Conservation (phyloP, 1,140 invertebrate genomes). For the Palaemon carinicauda region DNA sequence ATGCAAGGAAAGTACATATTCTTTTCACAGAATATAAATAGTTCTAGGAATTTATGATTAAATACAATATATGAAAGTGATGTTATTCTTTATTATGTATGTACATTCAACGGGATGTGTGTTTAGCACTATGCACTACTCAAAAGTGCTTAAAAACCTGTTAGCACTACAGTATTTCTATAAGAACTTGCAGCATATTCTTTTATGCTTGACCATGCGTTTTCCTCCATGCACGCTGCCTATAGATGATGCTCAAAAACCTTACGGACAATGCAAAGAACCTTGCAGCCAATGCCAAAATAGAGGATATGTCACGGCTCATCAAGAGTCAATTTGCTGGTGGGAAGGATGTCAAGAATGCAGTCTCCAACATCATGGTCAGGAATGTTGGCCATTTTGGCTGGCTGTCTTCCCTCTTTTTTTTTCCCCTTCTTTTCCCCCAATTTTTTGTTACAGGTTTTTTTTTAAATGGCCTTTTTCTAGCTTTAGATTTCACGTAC, state of each 20-base stretch:
- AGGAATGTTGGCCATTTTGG: conserved; percentile 47
- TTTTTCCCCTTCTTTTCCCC: neutral
- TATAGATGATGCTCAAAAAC: conserved; percentile 93
- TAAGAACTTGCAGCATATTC: neutral
- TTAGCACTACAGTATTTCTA: neutral
- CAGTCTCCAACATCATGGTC: conserved; percentile 91
- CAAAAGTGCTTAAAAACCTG: too few relatives aligned
- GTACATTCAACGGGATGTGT: too few relatives aligned
- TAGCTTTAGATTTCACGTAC: too few relatives aligned
- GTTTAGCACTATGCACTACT: too few relatives aligned
- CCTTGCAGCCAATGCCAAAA: conserved; percentile 94
- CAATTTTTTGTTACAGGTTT: neutral
- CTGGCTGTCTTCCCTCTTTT: neutral
- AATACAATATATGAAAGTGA: too few relatives aligned
- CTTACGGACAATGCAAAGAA: conserved; percentile 95
- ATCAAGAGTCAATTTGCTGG: conserved; percentile 93
- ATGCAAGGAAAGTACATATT: too few relatives aligned
- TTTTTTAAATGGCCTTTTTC: neutral
- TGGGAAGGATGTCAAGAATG: conserved; percentile 93
- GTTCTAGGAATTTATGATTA: too few relatives aligned
- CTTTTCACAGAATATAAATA: too few relatives aligned
- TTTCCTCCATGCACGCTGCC: neutral
- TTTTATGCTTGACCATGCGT: neutral
- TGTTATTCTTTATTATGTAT: too few relatives aligned
- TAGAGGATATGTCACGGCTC: conserved; percentile 93